These are phyloP conservation scores for Dallia pectoralis DNA, from an alignment of 2,797 vertebrate genomes.

Conservation along the genomic window DNA sequence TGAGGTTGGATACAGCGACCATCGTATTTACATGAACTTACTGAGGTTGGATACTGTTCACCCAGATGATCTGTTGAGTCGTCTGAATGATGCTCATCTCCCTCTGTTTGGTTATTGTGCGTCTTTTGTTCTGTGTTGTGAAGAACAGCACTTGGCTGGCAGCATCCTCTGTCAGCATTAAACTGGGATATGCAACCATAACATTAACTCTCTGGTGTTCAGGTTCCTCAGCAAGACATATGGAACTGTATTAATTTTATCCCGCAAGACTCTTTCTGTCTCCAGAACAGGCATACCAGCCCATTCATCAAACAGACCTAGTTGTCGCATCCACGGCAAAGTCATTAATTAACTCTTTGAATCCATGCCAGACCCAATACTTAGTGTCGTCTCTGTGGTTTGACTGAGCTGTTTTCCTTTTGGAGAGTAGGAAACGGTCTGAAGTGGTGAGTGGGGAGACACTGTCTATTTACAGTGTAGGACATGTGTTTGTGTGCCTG, in stretches of 20 bases:
- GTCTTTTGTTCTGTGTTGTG: conserved; percentile 63
- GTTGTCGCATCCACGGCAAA: conserved; percentile 60
- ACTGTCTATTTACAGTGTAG: conserved; percentile 42
- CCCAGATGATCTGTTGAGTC: conserved; percentile 33
- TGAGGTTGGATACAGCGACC: too few species aligned
- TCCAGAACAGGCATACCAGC: conserved; percentile 53
- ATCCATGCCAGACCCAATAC: conserved; percentile 58
- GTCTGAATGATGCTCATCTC: conserved; percentile 50
- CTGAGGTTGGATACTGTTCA: not conserved
- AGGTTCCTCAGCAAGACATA: conserved; percentile 50
- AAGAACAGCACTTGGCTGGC: conserved; percentile 66
- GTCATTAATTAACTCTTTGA: conserved; percentile 72
- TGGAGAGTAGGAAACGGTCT: conserved; percentile 53
- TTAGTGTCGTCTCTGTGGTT: conserved; percentile 58
- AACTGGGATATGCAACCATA: conserved; percentile 58
- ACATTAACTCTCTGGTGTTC: conserved; percentile 48
- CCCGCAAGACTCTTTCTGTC: conserved; percentile 60
- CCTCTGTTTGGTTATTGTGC: conserved; percentile 69
- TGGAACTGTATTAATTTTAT: conserved; percentile 60
- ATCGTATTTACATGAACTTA: not conserved
- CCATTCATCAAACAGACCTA: conserved; percentile 67
- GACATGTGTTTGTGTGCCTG: conserved; percentile 35
- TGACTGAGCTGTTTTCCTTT: conserved; percentile 55
- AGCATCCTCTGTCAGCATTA: conserved; percentile 73
- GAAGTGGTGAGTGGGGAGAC: conserved; percentile 60